phyloP scores from a whole-genome alignment of 2,797 vertebrate genomes.

The Smutsia temminckii region DNA sequence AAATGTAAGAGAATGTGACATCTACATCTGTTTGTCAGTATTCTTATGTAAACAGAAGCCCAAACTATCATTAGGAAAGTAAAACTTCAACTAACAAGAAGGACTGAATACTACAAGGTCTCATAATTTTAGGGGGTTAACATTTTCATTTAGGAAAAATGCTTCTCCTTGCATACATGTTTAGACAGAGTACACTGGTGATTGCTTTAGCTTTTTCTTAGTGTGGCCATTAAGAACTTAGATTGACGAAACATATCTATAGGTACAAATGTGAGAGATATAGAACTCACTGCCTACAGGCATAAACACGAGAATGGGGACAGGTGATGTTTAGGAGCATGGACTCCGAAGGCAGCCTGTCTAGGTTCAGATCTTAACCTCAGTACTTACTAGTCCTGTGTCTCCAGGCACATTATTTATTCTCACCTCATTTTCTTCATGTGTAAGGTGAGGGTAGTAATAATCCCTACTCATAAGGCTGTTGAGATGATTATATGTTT shows the following conservation, averaged over 20 bases:
- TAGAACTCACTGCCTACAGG: neutral
- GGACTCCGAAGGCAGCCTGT: neutral
- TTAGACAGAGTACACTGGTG: neutral
- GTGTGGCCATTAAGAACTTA: conserved; percentile 12
- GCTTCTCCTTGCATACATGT: neutral
- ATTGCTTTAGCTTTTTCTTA: neutral
- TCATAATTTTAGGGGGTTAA: neutral
- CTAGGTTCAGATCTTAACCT: neutral
- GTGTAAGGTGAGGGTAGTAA: neutral
- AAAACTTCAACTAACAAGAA: neutral
- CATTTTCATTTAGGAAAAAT: neutral
- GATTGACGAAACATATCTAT: neutral
- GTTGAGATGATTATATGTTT: neutral
- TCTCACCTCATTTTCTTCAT: conserved; percentile 15
- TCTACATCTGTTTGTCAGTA: neutral
- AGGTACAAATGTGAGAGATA: neutral
- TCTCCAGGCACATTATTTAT: conserved; percentile 28
- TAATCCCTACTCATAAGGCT: neutral
- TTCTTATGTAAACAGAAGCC: neutral
- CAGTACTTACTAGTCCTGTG: neutral
- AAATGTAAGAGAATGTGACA: neutral
- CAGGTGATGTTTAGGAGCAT: neutral
- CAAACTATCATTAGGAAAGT: neutral
- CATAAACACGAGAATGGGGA: neutral
- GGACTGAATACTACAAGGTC: neutral